These are phyloP conservation scores for Hydrotaea diabolus DNA, from an alignment of 2,888 invertebrate genomes.

Conservation along the genomic window DNA sequence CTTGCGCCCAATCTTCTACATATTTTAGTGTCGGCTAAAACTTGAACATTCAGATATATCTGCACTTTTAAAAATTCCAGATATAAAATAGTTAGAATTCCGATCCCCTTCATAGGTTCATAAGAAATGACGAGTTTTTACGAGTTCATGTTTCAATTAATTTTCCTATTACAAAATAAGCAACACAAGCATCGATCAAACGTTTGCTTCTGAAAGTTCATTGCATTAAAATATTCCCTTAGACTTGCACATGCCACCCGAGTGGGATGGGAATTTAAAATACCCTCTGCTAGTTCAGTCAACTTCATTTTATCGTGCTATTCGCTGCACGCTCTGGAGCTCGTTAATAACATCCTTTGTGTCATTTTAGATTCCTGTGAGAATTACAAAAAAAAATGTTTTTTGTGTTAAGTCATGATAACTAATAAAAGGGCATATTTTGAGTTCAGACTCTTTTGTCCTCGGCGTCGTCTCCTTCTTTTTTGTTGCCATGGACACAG, in stretches of 20 bases:
- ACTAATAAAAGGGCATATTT: constrained; percentile 60
- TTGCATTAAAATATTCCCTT: background rate
- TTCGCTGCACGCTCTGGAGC: constrained; percentile 33
- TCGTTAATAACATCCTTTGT: constrained; percentile 45
- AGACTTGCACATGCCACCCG: background rate
- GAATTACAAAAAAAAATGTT: constrained; percentile 44
- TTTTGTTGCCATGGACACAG: background rate
- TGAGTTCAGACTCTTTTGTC: constrained; percentile 18
- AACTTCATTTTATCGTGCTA: background rate
- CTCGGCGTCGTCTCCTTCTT: constrained; percentile 10
- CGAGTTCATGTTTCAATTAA: too few relatives aligned
- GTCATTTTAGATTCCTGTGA: constrained; percentile 53
- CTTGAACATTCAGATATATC: too few relatives aligned
- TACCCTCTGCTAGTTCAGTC: background rate
- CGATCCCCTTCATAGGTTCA: too few relatives aligned
- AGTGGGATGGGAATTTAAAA: background rate
- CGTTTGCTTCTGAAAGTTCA: background rate
- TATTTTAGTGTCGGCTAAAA: too few relatives aligned
- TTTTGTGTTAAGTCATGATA: constrained; percentile 60
- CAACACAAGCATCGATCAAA: background rate
- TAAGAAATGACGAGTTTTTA: too few relatives aligned
- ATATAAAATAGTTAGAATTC: too few relatives aligned
- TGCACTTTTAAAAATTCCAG: too few relatives aligned
- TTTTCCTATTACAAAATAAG: too few relatives aligned
- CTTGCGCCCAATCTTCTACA: too few relatives aligned